Evolutionary conservation across 2,113 vertebrate genomes (phyloP), one percentile per base, ranked within the genome.

Genomic region (Balaeniceps rex): DNA sequence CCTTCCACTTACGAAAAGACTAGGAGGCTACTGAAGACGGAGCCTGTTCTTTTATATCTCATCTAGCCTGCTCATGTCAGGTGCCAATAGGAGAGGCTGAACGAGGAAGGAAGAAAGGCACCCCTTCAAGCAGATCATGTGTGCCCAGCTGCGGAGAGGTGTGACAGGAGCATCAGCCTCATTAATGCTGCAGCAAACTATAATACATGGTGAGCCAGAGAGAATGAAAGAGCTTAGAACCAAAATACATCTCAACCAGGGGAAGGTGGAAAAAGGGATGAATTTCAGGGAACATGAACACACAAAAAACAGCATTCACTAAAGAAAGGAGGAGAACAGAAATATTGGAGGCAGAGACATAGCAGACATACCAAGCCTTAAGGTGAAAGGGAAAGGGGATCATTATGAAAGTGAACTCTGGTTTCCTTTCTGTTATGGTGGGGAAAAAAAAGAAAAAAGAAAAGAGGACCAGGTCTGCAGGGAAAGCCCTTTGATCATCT

Each of bases 121-220:
- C 12, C 36, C 31, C 51, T 66, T 24, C 19, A 52, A 47, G 76
- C 9, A 77, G 18, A 69, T 83, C 19, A 38, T 83, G 76, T 64
- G 13, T 60, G 49, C 47, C 75, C 57, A 76, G 0, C 23, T 51
- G 63, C 0, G 0, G 17, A 54, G 75, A 63, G 55, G 21, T 3
- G 4, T 71, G 66, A 40, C 38, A 64, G 74, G 40, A 81, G 10
- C 18, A 18, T 70, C 64, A 92, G 19, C 26, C n/a, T 74, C 34
- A 34, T 83, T 65, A 80, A 47, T 60, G 33, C 42, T 36, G 19
- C 72, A 91, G 38, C 44, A 65, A 65, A 33, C 40, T 40, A 0
- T n/a, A 49, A 80, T 60, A 38, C 26, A 33, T 10, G 36, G 42
- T 42, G n/a, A 68, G 15, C 29, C 58, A 55, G 58, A 65, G 33